Percentiles rank a stretch among this genome's conserved stretches.
phyloP scores from a whole-genome alignment of 2,113 vertebrate genomes.

The Cettia cetti region DNA sequence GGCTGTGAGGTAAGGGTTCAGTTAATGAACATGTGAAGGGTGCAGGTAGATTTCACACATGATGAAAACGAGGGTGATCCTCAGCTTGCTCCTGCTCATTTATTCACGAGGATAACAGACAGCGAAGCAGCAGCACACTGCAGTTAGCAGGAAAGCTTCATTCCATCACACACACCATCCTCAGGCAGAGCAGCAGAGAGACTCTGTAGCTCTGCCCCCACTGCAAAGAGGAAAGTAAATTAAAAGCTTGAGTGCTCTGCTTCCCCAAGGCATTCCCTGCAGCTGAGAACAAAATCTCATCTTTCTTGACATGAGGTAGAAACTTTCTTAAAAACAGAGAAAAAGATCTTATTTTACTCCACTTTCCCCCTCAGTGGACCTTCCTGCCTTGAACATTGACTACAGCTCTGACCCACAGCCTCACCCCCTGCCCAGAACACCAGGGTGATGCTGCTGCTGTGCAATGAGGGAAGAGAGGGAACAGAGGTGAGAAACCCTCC shows the following conservation, averaged over 20 bases:
- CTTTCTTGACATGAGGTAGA: not conserved
- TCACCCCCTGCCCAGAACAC: not conserved
- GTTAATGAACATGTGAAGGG: not conserved
- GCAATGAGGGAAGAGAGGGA: not conserved
- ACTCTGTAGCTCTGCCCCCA: not conserved
- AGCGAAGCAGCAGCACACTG: not conserved
- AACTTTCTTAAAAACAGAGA: not conserved
- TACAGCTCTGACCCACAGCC: fast-evolving
- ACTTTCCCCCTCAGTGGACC: not conserved
- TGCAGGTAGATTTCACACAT: not conserved
- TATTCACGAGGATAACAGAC: not conserved
- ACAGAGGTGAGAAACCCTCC: not conserved
- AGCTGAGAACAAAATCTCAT: not conserved
- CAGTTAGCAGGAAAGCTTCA: not conserved
- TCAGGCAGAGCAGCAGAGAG: not conserved
- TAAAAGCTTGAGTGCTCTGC: not conserved
- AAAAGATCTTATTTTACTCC: not conserved
- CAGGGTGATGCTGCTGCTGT: not conserved
- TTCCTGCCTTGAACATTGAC: not conserved
- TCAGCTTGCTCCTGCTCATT: not conserved
- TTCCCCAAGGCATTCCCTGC: not conserved
- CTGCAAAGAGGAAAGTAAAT: not conserved
- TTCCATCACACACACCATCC: not conserved
- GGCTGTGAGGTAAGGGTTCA: not conserved
- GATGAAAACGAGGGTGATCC: not conserved